A percentile compares a stretch with the other conserved stretches of the same genome.
Evolutionary conservation across 2,797 vertebrate species (phyloP).

Genomic region (Spea hammondii): DNA sequence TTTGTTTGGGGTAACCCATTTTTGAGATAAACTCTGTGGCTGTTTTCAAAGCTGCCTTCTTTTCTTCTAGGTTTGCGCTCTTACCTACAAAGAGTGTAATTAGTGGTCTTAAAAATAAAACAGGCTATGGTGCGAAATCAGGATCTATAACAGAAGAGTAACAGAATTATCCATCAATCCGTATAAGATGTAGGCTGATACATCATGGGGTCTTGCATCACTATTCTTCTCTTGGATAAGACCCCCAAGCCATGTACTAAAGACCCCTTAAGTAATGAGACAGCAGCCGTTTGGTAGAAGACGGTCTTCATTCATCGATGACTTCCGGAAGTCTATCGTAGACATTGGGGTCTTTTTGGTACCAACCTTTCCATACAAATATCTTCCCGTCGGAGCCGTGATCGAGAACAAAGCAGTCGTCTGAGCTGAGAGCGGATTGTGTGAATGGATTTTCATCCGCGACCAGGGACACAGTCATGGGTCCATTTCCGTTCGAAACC

Average conservation of each 20-base stretch:
- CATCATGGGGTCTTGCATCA: too few species aligned
- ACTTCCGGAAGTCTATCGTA: too few species aligned
- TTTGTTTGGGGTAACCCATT: slow-evolving; percentile 92
- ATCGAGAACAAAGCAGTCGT: slow-evolving; percentile 96
- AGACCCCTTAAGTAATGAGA: too few species aligned
- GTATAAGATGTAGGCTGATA: too few species aligned
- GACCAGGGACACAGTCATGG: slow-evolving; percentile 85
- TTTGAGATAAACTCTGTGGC: slow-evolving; percentile 94
- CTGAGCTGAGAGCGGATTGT: slow-evolving; percentile 83
- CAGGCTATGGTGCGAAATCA: too few species aligned
- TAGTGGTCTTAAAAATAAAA: neutral
- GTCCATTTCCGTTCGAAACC: slow-evolving; percentile 86
- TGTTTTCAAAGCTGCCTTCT: slow-evolving; percentile 86
- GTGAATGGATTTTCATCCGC: slow-evolving; percentile 94
- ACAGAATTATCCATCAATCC: too few species aligned
- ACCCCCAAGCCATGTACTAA: too few species aligned
- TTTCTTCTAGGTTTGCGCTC: slow-evolving; percentile 88
- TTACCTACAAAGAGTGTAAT: slow-evolving; percentile 70
- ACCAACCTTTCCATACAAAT: slow-evolving; percentile 97
- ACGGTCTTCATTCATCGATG: too few species aligned
- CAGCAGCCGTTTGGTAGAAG: too few species aligned
- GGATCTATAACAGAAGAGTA: too few species aligned
- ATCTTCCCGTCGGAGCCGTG: slow-evolving; percentile 89
- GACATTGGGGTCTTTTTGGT: neutral
- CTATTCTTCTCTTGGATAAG: too few species aligned